Evolutionary conservation across 2,113 vertebrate genomes (phyloP), one percentile per base, ranked within the genome.

Genomic region (Notothenia rossii): DNA sequence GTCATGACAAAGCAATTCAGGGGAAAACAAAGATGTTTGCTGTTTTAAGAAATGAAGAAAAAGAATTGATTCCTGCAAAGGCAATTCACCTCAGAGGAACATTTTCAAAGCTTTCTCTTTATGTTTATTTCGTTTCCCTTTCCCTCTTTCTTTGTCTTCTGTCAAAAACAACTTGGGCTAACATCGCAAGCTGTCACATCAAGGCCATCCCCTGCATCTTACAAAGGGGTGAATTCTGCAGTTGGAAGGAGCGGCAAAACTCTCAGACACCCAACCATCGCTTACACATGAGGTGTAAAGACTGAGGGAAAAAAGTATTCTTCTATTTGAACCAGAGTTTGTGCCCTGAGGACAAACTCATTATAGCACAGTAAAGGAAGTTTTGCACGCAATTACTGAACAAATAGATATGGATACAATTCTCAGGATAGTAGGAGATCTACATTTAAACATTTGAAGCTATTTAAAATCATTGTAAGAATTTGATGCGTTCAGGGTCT

Each of bases 151-250:
- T 91, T 93, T 93, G 91, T 93, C 87, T 90, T 94, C 90, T 94
- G 93, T 95, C 93, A 94, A 94, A 95, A 93, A 86, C 86, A 94
- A 94, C 93, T 94, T 91, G 87, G 88, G 86, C 90, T 90, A 93
- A 94, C 94, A 93, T 88, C 65, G 88, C 85, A 79, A 88, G 87
- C 90, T 94, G 94, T 94, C 93, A 94, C 86, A 93, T 93, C 89
- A 93, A 91, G 93, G 90, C 88, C 92, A 91, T 88, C 79, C 81
- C 77, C 88, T 81, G 79, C 84, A 91, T 92, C 83, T 83, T 86
- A 88, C 79, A 89, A 88, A 90, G 81, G 67, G 77, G 83, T 85
- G 66, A 83, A 87, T 85, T 88, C 81, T 90, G 79, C 90, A 89
- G 87, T 85, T 72, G 86, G 80, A 80, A 86, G 75, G 75, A 36